Base-by-base conservation (phyloP, 2,888 invertebrate species). In the Dinocampus coccinellae region DNA sequence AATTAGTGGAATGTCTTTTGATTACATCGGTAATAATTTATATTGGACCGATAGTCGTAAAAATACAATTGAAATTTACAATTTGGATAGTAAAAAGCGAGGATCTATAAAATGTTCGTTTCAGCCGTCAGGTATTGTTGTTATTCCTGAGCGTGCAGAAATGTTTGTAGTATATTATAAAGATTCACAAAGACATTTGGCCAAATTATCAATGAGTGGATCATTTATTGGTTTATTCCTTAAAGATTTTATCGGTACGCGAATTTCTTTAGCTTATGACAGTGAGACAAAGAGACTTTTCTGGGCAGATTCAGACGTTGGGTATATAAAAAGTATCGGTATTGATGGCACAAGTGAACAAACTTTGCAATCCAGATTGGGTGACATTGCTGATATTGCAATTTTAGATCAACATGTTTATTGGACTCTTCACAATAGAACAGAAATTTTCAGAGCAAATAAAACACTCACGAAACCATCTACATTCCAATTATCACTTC, bases 11-110 rank as follows among this genome's bases (percentile, higher is more conserved):
- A 86, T 93, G 88, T 91, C 90, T 76, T 92, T 91, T 77, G 95
- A 96, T 88, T 89, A 91, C 77, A 88, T 91, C 9, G 91, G 93
- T 0, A 92, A 94, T 73, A 92, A 92, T 76, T 85, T 96, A 0
- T 96, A 95, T 84, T 91, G 94, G 88, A 88, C 92, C 70, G 94
- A 96, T 84, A 88, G 89, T 0, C 90, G 90, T 0, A 89, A 90
- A 11, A 90, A 90, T 66, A 90, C 90, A 0, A 88, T 96, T 0
- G 94, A 95, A 82, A 91, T 91, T 2, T 83, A 92, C 11, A 94
- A 92, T 0, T 79, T 94, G 58, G 88, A 88, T 61, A 93, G 90
- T 0, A 87, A 87, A 24, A 87, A 91, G 7, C 90, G 91, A 20
- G 92, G 91, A 0, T 82, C 92, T n/a, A n/a, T n/a, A n/a, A n/a